A percentile compares a stretch with the other conserved stretches of the same genome.
Conservation (phyloP, 2,888 invertebrate species). For the Tanypteryx hageni region DNA sequence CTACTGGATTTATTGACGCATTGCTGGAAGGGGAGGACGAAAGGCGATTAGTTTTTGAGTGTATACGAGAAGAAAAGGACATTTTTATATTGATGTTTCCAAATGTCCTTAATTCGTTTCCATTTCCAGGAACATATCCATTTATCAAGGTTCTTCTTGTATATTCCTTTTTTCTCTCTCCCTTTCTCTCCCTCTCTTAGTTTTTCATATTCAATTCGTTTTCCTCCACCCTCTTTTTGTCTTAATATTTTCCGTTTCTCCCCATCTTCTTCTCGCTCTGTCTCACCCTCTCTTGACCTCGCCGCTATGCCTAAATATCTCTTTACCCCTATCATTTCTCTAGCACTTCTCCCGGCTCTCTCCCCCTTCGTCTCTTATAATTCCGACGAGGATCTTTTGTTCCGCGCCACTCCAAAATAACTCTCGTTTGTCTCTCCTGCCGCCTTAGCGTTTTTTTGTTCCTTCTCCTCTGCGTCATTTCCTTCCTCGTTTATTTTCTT, state of each 20-base stretch:
- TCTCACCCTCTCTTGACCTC: too few species aligned
- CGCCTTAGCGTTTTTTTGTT: neutral
- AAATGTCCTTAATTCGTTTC: too few species aligned
- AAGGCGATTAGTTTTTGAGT: too few species aligned
- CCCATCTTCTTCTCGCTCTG: neutral
- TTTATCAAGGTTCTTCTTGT: too few species aligned
- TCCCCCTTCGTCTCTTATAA: neutral
- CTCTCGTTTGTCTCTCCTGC: neutral
- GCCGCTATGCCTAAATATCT: too few species aligned
- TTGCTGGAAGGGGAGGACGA: too few species aligned
- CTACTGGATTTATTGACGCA: too few species aligned
- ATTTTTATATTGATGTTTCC: too few species aligned
- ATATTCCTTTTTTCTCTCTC: neutral
- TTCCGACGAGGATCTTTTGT: neutral
- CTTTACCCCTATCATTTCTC: too few species aligned
- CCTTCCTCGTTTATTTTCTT: neutral
- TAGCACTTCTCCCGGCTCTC: too few species aligned
- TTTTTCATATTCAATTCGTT: neutral
- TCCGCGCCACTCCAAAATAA: neutral
- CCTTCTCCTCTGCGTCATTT: neutral
- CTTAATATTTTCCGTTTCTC: neutral
- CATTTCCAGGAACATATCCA: too few species aligned
- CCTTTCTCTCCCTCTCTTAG: neutral
- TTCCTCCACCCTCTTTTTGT: neutral
- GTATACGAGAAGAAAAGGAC: too few species aligned